Conservation (phyloP, 2,113 vertebrate genomes). For the Cryptotis parvus region DNA sequence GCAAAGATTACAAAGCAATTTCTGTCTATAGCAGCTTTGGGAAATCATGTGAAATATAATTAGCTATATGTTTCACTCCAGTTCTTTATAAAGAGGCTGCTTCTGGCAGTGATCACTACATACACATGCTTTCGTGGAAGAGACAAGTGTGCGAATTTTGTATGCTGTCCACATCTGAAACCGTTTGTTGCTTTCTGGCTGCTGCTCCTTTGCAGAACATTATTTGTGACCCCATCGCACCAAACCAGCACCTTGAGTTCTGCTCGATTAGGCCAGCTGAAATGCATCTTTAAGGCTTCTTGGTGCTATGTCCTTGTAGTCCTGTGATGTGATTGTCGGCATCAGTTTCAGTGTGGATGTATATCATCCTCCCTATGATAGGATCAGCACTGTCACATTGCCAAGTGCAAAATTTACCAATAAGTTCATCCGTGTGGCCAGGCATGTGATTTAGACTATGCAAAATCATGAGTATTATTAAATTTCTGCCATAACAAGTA, state of each 20-base stretch:
- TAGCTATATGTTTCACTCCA: conserved; percentile 48
- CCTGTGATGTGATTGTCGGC: not conserved
- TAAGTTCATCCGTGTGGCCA: not conserved
- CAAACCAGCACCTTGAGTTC: not conserved
- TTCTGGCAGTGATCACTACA: not conserved
- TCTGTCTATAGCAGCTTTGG: conserved; percentile 44
- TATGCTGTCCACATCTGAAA: not conserved
- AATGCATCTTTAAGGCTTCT: not conserved
- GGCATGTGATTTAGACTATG: not conserved
- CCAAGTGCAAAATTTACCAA: not conserved
- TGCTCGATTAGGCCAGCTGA: not conserved
- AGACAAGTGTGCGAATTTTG: not conserved
- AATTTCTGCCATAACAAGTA: not conserved
- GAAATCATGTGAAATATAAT: conserved; percentile 64
- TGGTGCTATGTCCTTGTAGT: not conserved
- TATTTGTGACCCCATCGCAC: not conserved
- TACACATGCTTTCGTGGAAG: not conserved
- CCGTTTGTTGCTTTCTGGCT: conserved; percentile 21
- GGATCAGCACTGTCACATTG: not conserved
- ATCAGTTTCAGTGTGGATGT: not conserved
- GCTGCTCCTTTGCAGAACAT: not conserved
- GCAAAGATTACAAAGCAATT: conserved; percentile 52
- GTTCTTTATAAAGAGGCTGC: conserved; percentile 28
- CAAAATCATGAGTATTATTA: not conserved
- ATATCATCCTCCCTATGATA: not conserved